phyloP scores from a whole-genome alignment of 2,888 invertebrate genomes.

The Neria commutata region DNA sequence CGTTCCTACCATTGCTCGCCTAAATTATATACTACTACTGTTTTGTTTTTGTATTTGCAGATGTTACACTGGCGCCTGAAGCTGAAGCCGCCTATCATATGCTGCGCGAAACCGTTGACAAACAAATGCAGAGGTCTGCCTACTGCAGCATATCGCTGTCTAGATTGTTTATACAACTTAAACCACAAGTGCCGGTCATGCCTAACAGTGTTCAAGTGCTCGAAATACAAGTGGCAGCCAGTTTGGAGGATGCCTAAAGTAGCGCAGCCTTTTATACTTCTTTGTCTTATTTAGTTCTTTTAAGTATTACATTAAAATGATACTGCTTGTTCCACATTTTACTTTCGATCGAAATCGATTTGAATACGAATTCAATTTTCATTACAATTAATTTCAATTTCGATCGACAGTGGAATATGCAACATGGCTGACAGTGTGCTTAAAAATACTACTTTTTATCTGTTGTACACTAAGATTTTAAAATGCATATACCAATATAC shows the following conservation, averaged over 20 bases:
- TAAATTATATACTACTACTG: neutral
- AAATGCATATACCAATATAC: constrained; percentile 6
- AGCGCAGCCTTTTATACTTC: no score
- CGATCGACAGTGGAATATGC: no score
- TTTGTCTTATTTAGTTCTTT: no score
- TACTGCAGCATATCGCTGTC: constrained; percentile 71
- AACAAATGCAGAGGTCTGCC: constrained; percentile 70
- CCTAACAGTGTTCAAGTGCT: constrained; percentile 23
- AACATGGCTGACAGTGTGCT: no score
- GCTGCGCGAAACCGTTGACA: constrained; percentile 72
- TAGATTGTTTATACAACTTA: constrained; percentile 49
- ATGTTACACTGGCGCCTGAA: constrained; percentile 64
- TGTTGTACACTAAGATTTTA: no score
- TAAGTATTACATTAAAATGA: no score
- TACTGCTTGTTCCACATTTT: no score
- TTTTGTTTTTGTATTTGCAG: constrained; percentile 54
- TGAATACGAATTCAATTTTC: no score
- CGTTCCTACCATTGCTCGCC: constrained; percentile 46
- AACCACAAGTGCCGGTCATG: constrained; percentile 37
- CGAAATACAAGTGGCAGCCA: constrained; percentile 39
- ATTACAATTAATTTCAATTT: no score
- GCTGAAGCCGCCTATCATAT: constrained; percentile 67
- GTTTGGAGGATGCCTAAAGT: constrained; percentile 42
- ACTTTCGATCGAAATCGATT: no score
- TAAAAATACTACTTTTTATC: no score